These are phyloP conservation scores for Epinephelus coioides DNA, from an alignment of 2,797 vertebrate genomes.

Conservation along the genomic window DNA sequence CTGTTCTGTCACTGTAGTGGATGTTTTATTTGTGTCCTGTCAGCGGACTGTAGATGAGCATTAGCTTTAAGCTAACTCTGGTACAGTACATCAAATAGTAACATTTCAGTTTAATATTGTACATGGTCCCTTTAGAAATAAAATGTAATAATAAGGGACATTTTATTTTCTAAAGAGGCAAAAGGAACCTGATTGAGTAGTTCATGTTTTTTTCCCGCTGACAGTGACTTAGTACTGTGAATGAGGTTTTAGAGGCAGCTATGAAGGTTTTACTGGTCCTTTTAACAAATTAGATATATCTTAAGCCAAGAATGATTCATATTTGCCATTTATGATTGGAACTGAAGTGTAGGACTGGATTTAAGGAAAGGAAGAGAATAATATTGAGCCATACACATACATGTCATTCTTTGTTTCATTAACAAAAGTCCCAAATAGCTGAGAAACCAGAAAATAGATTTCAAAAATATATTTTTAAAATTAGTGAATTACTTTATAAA, in stretches of 20 bases:
- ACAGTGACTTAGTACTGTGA: not conserved
- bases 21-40: not conserved
- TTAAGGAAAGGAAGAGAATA: not conserved
- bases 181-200: not conserved
- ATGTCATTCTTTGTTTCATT: not conserved
- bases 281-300: not conserved
- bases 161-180: fast-evolving
- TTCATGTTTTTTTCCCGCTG: not conserved
- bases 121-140: not conserved
- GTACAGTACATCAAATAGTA: too few species aligned
- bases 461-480: not conserved
- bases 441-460: not conserved
- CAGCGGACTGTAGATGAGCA: not conserved
- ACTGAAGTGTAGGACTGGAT: not conserved
- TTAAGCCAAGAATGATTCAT: conserved; percentile 8
- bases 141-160: not conserved
- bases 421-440: not conserved
- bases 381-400: not conserved
- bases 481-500: not conserved
- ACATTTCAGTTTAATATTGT: too few species aligned
- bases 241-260: not conserved
- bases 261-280: not conserved
- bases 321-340: not conserved
- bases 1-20: not conserved
- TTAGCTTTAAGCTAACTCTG: not conserved